phyloP scores from a whole-genome alignment of 2,888 invertebrate species.

The Micoletzkya japonica region DNA sequence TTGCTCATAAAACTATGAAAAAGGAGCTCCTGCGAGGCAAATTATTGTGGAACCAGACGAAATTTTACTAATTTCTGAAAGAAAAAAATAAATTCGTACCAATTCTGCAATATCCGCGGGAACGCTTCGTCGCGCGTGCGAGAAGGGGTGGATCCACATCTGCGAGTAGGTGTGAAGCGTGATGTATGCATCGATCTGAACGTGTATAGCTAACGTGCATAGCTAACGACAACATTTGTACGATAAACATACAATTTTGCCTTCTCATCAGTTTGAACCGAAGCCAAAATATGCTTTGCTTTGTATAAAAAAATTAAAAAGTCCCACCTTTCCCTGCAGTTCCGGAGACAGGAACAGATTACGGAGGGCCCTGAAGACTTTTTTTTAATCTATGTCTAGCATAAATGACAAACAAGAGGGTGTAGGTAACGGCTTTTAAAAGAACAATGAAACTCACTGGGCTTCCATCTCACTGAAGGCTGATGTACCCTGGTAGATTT shows the following conservation, averaged over 20 bases:
- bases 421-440: no score
- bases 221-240: neutral
- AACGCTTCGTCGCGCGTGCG: conserved; percentile 52
- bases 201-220: no score
- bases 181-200: conserved; percentile 56
- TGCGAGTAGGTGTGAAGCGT: conserved; percentile 64
- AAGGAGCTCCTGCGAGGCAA: neutral
- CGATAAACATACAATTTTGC: neutral
- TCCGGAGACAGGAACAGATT: conserved; percentile 55
- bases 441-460: conserved; percentile 28
- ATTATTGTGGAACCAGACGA: neutral
- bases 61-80: neutral
- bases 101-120: conserved; percentile 61
- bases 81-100: conserved; percentile 39
- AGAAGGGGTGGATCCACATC: conserved; percentile 63
- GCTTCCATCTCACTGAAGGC: conserved; percentile 56
- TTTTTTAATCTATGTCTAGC: neutral
- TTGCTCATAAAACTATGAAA: neutral
- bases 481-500: conserved; percentile 54
- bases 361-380: conserved; percentile 51
- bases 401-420: neutral
- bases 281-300: no score
- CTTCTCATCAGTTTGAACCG: neutral
- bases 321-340: conserved; percentile 47
- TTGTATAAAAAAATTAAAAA: no score